phyloP scores from a whole-genome alignment of 2,113 vertebrate species.

The Macroglossus sobrinus region DNA sequence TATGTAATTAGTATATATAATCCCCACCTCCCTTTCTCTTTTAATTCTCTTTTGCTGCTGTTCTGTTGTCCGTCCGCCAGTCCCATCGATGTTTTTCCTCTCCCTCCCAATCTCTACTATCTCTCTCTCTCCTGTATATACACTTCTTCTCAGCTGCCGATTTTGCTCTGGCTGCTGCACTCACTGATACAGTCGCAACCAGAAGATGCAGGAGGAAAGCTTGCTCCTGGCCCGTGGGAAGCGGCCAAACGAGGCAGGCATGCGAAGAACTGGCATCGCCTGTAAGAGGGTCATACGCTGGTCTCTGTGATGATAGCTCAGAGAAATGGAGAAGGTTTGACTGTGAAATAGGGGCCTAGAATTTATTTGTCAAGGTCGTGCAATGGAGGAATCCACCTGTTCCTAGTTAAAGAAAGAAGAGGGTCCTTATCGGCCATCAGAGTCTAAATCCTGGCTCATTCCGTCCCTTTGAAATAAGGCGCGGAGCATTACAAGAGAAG shows the following conservation, averaged over 20 bases:
- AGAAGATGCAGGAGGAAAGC: not conserved
- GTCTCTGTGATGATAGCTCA: not conserved
- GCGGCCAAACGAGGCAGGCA: not conserved
- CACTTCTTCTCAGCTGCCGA: not conserved
- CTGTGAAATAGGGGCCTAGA: not conserved
- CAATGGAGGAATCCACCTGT: not conserved
- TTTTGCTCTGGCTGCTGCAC: not conserved
- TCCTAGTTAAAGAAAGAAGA: not conserved
- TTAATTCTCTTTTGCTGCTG: not conserved
- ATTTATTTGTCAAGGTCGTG: not conserved
- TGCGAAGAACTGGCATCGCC: not conserved
- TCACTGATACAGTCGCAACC: not conserved
- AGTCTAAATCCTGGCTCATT: not conserved
- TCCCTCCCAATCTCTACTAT: not conserved
- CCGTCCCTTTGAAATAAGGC: not conserved
- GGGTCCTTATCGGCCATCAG: not conserved
- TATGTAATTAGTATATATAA: not conserved
- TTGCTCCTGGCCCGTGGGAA: accelerated
- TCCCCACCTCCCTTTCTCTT: not conserved
- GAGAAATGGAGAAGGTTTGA: not conserved
- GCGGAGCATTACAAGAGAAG: not conserved
- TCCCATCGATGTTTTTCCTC: not conserved
- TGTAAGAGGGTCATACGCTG: not conserved
- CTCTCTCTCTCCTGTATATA: not conserved
- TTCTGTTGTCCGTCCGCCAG: not conserved